A percentile compares a stretch with the other conserved stretches of the same genome.
These are phyloP conservation scores for Eristalinus sepulchralis DNA, from an alignment of 2,888 invertebrate genomes.

Conservation along the genomic window DNA sequence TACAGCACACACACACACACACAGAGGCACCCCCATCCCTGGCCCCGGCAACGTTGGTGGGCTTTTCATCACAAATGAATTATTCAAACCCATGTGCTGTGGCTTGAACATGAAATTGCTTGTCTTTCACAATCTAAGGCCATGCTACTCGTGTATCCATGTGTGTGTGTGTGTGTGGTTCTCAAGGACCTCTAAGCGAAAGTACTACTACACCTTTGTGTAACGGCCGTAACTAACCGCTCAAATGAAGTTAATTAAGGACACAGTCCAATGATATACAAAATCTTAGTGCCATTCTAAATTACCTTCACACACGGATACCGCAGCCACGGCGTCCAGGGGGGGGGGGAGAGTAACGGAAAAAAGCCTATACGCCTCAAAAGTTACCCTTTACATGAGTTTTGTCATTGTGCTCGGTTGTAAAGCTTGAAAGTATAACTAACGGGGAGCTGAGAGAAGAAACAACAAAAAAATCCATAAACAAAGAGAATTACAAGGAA, in stretches of 20 bases:
- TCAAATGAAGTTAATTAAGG: slow-evolving; percentile 66
- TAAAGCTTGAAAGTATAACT: slow-evolving; percentile 60
- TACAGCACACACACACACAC: background rate
- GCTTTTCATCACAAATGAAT: slow-evolving; percentile 35
- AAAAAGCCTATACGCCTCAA: background rate
- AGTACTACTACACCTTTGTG: slow-evolving; percentile 30
- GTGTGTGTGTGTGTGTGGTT: background rate
- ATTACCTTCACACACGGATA: slow-evolving; percentile 32
- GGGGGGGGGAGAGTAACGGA: background rate
- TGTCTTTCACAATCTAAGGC: slow-evolving; percentile 21
- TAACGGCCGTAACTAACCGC: slow-evolving; percentile 56
- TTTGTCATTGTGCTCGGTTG: slow-evolving; percentile 13
- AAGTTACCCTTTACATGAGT: background rate
- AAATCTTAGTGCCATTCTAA: slow-evolving; percentile 47
- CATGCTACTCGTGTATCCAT: background rate
- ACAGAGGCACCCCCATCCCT: background rate
- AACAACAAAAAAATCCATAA: slow-evolving; percentile 10
- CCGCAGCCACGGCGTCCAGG: background rate
- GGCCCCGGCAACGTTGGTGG: background rate
- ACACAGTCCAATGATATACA: slow-evolving; percentile 51
- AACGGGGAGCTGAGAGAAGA: slow-evolving; percentile 38
- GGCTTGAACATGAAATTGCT: background rate
- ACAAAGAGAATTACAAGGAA: slow-evolving; percentile 3
- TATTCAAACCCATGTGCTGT: slow-evolving; percentile 37
- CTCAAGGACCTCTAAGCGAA: slow-evolving; percentile 39